Evolutionary conservation across 1,140 invertebrate species (phyloP).

Genomic region (Hydropsyche tenuis): DNA sequence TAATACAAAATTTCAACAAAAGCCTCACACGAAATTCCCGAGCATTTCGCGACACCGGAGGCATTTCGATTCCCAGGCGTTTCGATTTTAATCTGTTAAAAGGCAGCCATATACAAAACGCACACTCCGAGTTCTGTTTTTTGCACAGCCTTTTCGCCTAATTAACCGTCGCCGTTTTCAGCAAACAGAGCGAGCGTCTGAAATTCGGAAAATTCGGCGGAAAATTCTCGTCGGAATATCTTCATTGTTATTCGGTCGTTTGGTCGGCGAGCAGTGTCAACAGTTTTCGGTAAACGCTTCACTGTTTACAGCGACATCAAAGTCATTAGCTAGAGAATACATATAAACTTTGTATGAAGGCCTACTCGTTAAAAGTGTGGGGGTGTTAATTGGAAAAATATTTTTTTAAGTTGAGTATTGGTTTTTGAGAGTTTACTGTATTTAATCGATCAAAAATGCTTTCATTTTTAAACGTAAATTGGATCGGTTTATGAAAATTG

Average conservation of each 20-base stretch:
- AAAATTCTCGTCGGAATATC: conserved; percentile 4
- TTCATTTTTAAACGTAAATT: no score
- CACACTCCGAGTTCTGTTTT: not conserved
- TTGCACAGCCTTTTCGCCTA: conserved; percentile 1
- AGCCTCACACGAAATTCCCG: no score
- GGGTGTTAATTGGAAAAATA: no score
- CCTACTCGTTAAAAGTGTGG: no score
- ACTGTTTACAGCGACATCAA: not conserved
- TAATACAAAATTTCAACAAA: no score
- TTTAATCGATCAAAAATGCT: no score
- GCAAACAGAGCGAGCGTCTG: conserved; percentile 1
- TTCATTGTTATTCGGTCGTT: conserved; percentile 22
- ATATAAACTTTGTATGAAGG: no score
- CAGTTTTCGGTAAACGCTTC: conserved; percentile 3
- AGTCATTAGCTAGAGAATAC: not conserved
- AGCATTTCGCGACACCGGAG: not conserved
- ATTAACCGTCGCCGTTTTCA: conserved; percentile 11
- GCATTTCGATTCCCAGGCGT: not conserved
- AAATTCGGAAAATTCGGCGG: not conserved
- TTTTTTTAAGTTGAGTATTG: no score
- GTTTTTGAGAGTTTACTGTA: no score
- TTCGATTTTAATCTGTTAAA: conserved; percentile 25
- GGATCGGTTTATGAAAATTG: no score
- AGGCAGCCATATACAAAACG: no score
- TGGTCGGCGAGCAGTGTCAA: not conserved